Evolutionary conservation across 1,140 invertebrate species (phyloP).

Genomic region (Zaprionus nigranus): DNA sequence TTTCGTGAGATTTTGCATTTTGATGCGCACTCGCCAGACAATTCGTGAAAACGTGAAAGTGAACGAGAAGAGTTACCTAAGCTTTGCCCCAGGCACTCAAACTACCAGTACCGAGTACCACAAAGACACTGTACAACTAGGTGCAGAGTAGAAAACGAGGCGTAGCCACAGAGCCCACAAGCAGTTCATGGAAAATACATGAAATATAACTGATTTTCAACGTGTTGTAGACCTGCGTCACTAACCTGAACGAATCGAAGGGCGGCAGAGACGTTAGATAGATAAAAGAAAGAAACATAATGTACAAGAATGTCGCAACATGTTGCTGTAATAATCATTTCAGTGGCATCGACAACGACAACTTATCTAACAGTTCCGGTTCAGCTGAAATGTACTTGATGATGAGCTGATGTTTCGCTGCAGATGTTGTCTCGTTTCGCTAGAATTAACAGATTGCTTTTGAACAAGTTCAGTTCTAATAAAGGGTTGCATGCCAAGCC

Average conservation of each 20-base stretch:
- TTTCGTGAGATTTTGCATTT: slow-evolving; percentile 80
- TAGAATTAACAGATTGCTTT: slow-evolving; percentile 22
- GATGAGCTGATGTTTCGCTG: slow-evolving; percentile 27
- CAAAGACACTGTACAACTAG: slow-evolving; percentile 12
- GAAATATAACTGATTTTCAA: slow-evolving; percentile 31
- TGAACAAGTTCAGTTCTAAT: background rate
- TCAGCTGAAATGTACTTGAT: slow-evolving; percentile 32
- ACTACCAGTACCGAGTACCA: background rate
- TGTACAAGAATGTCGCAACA: slow-evolving; percentile 22
- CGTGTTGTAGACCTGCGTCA: background rate
- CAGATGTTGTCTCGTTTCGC: slow-evolving; percentile 35
- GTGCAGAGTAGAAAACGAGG: slow-evolving; percentile 49
- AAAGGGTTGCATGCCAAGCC: background rate
- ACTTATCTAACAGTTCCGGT: slow-evolving; percentile 33
- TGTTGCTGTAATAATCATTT: slow-evolving; percentile 30
- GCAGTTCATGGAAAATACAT: slow-evolving; percentile 43
- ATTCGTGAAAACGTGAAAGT: slow-evolving; percentile 75
- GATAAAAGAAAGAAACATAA: slow-evolving; percentile 9
- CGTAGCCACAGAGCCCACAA: slow-evolving; percentile 47
- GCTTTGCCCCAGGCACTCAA: slow-evolving; percentile 44
- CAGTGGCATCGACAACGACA: slow-evolving; percentile 11
- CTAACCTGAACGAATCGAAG: slow-evolving; percentile 14
- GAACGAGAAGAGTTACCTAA: slow-evolving; percentile 77
- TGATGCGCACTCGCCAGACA: slow-evolving; percentile 64
- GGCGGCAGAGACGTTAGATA: background rate